Evolutionary conservation across 2,888 invertebrate genomes (phyloP).

Genomic region (Lobophora halterata): DNA sequence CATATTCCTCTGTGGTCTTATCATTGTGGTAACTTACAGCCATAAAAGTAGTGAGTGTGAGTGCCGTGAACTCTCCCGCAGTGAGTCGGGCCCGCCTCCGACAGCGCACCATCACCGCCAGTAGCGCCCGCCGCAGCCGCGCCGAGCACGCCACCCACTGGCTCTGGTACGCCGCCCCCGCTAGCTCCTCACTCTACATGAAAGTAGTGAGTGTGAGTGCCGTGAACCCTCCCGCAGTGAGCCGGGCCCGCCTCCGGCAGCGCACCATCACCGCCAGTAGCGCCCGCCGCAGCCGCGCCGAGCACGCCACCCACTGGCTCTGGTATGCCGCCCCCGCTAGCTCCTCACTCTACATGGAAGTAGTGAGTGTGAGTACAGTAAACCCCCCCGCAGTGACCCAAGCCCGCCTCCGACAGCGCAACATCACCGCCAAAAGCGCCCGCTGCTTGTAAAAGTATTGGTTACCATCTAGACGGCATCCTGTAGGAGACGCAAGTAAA

Average conservation of each 20-base stretch:
- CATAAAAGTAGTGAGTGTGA: slow-evolving; percentile 76
- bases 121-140: slow-evolving; percentile 56
- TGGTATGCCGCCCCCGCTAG: slow-evolving; percentile 68
- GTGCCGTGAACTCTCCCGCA: slow-evolving; percentile 74
- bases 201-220: slow-evolving; percentile 74
- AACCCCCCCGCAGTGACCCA: slow-evolving; percentile 75
- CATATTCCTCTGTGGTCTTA: not conserved
- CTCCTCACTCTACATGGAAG: slow-evolving; percentile 60
- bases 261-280: slow-evolving; percentile 65
- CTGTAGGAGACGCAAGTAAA: too few species aligned
- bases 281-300: slow-evolving; percentile 54
- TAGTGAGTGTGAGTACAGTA: slow-evolving; percentile 70
- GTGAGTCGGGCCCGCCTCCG: slow-evolving; percentile 61
- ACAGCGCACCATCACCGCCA: slow-evolving; percentile 66
- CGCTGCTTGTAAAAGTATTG: too few species aligned
- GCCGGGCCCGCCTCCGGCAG: slow-evolving; percentile 58
- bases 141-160: slow-evolving; percentile 67
- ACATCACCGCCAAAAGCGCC: slow-evolving; percentile 63
- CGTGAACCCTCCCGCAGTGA: slow-evolving; percentile 77
- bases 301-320: slow-evolving; percentile 67
- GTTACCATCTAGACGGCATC: too few species aligned
- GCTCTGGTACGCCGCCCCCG: slow-evolving; percentile 64
- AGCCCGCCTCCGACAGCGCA: slow-evolving; percentile 62
- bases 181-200: slow-evolving; percentile 54
- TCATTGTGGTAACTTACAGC: slow-evolving; percentile 55